These are phyloP conservation scores for Sebastolobus altivelis DNA, from an alignment of 2,797 vertebrate genomes.

Conservation along the genomic window DNA sequence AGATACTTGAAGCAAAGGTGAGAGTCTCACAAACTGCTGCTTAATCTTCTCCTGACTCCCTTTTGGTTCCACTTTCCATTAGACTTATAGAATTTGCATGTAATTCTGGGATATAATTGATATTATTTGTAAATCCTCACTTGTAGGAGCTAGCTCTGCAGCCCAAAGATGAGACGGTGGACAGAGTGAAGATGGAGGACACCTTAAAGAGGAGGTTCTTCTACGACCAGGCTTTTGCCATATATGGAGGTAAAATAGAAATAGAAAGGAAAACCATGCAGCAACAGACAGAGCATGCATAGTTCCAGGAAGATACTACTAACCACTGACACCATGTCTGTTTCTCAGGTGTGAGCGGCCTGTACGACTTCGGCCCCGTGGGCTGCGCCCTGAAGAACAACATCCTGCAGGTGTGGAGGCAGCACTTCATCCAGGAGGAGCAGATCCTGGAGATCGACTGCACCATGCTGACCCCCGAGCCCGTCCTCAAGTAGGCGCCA, in stretches of 20 bases:
- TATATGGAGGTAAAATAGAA: constrained; percentile 90
- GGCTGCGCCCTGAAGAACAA: constrained; percentile 99
- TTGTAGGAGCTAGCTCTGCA: constrained; percentile 91
- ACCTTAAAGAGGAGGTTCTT: constrained; percentile 95
- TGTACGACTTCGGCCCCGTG: constrained; percentile 98
- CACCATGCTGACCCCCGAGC: constrained; percentile 97
- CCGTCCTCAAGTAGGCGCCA: constrained; percentile 93
- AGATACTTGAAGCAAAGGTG: constrained; percentile 92
- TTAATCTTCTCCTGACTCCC: not conserved
- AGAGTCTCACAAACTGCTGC: not conserved
- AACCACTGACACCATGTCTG: not conserved
- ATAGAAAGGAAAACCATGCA: not conserved
- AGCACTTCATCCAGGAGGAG: constrained; percentile 99
- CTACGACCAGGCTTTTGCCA: constrained; percentile 95
- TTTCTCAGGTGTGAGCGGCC: constrained; percentile 92
- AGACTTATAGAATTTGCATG: not conserved
- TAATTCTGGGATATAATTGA: not conserved
- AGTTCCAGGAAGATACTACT: not conserved
- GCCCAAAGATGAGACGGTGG: constrained; percentile 92
- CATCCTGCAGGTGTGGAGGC: constrained; percentile 95
- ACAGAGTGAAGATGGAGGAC: constrained; percentile 94
- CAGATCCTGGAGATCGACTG: constrained; percentile 99
- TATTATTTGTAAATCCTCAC: not conserved
- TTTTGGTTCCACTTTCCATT: not conserved
- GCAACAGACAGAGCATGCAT: not conserved